Conservation (phyloP, 2,888 invertebrate genomes). For the Drosophila nigricruria region DNA sequence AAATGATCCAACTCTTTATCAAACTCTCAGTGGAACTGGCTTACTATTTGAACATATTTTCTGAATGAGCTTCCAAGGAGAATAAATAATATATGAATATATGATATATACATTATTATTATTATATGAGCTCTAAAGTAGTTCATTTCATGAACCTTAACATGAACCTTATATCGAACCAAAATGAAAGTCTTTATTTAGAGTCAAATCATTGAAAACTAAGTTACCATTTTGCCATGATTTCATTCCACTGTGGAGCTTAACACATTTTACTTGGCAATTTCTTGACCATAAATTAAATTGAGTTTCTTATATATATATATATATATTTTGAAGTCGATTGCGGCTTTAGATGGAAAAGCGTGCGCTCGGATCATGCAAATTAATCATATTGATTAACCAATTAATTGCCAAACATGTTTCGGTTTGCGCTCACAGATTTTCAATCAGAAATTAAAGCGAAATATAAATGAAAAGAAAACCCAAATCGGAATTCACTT, state of each 20-base stretch:
- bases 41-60: neutral
- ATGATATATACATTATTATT: too few species aligned
- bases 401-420: slow-evolving; percentile 77
- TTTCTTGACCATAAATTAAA: slow-evolving; percentile 34
- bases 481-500: slow-evolving; percentile 8
- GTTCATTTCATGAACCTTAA: too few species aligned
- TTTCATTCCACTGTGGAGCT: slow-evolving; percentile 25
- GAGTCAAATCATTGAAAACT: neutral
- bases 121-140: too few species aligned
- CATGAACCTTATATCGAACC: neutral
- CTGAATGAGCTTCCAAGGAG: neutral
- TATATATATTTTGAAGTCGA: neutral
- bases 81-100: too few species aligned
- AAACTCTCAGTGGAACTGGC: neutral
- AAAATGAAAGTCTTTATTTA: neutral
- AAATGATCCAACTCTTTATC: neutral
- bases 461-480: slow-evolving; percentile 59
- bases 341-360: slow-evolving; percentile 36
- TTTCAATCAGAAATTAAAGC: slow-evolving; percentile 73
- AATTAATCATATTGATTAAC: slow-evolving; percentile 77
- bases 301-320: neutral
- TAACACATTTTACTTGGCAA: slow-evolving; percentile 14
- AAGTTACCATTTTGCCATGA: neutral
- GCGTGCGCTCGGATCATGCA: slow-evolving; percentile 70
- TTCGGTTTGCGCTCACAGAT: slow-evolving; percentile 58